Conservation (phyloP, 2,888 invertebrate genomes). For the Aquatica leii region DNA sequence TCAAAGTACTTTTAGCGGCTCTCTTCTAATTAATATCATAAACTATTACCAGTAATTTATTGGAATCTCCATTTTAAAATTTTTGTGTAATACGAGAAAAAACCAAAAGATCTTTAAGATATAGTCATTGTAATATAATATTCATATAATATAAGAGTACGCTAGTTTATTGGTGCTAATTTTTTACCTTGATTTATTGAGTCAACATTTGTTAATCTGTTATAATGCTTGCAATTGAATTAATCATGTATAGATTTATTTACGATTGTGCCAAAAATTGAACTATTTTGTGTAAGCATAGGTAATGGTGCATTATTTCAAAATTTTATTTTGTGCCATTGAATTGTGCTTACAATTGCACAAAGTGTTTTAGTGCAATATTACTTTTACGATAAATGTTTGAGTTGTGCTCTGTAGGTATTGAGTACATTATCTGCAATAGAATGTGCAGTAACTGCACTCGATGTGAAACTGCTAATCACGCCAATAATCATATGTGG, state of each 20-base stretch:
- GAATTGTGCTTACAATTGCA: not conserved
- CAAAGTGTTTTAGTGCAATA: slow-evolving; percentile 9
- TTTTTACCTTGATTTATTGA: slow-evolving; percentile 5
- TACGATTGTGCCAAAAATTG: too few relatives aligned
- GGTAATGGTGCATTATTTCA: too few relatives aligned
- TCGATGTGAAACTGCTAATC: not conserved
- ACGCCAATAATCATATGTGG: slow-evolving; percentile 49
- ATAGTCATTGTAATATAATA: slow-evolving; percentile 23
- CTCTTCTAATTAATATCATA: slow-evolving; percentile 8
- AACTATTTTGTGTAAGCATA: too few relatives aligned
- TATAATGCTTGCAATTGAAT: not conserved
- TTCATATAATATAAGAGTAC: slow-evolving; percentile 23
- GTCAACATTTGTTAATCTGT: not conserved
- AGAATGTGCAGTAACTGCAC: too few relatives aligned
- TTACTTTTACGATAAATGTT: not conserved
- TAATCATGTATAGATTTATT: too few relatives aligned
- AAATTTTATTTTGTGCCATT: slow-evolving; percentile 11
- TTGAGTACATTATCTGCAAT: slow-evolving; percentile 8
- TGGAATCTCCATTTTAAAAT: slow-evolving; percentile 12
- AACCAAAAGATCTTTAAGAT: slow-evolving; percentile 10
- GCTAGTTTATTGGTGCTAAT: slow-evolving; percentile 33
- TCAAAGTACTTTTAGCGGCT: slow-evolving; percentile 1
- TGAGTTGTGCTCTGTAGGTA: slow-evolving; percentile 5
- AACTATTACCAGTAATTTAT: not conserved
- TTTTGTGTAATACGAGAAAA: slow-evolving; percentile 13